A percentile compares a stretch with the other conserved stretches of the same genome.
These are phyloP conservation scores for Trissolcus brochymenae DNA, from an alignment of 2,888 invertebrate species.

Conservation along the genomic window DNA sequence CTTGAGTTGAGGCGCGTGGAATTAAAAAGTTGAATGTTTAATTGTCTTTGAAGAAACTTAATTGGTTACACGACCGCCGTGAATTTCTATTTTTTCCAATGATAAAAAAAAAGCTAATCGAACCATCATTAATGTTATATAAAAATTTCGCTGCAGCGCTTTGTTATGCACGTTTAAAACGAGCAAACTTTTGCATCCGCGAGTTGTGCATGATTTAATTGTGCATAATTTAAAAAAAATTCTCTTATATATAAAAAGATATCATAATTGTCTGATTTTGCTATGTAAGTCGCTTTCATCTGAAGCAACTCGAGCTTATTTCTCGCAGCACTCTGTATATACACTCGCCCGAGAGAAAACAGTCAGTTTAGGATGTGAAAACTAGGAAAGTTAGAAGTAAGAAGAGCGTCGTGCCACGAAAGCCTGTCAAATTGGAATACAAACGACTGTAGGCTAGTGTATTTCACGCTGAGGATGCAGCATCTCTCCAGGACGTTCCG, in stretches of 20 bases:
- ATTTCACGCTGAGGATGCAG: constrained; percentile 56
- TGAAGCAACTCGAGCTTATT: constrained; percentile 36
- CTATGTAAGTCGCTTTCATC: constrained; percentile 18
- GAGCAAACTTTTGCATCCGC: neutral
- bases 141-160: constrained; percentile 1
- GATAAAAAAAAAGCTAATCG: constrained; percentile 14
- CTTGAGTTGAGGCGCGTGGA: neutral
- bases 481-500: constrained; percentile 61
- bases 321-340: constrained; percentile 31
- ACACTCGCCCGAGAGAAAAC: constrained; percentile 21
- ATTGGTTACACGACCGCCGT: constrained; percentile 1
- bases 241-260: too few species aligned
- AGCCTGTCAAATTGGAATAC: constrained; percentile 55
- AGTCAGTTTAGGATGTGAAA: constrained; percentile 29
- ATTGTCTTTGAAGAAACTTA: constrained; percentile 12
- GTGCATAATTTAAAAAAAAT: too few species aligned
- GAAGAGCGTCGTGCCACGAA: constrained; percentile 54
- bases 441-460: constrained; percentile 60
- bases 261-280: neutral
- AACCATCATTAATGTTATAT: neutral
- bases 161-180: neutral
- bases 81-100: constrained; percentile 13
- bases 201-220: neutral
- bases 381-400: constrained; percentile 59
- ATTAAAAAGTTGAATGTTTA: constrained; percentile 25